A percentile compares a stretch with the other conserved stretches of the same genome.
Conservation (phyloP, 2,113 vertebrate genomes). For the Mesitornis unicolor region DNA sequence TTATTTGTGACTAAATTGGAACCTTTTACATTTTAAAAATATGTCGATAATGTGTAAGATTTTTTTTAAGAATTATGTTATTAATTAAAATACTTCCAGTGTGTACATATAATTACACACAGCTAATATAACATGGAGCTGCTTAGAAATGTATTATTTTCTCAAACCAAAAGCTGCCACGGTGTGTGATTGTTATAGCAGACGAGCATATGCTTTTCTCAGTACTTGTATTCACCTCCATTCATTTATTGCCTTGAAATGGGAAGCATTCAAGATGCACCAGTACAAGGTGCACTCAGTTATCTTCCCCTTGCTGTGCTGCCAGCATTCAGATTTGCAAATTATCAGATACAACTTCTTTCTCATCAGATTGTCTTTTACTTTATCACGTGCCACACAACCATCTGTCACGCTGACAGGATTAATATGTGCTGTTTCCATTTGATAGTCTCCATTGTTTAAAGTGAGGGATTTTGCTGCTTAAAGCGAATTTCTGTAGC, state of each 20-base stretch:
- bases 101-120: neutral
- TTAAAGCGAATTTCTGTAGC: constrained; percentile 19
- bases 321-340: constrained; percentile 59
- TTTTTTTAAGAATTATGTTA: neutral
- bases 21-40: neutral
- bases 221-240: neutral
- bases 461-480: constrained; percentile 40
- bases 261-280: constrained; percentile 50
- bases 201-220: neutral
- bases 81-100: neutral
- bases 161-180: neutral
- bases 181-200: neutral
- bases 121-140: neutral
- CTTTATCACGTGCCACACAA: constrained; percentile 51
- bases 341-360: constrained; percentile 55
- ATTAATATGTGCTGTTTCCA: constrained; percentile 57
- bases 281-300: constrained; percentile 18
- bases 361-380: constrained; percentile 46
- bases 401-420: constrained; percentile 65
- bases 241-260: neutral
- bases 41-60: neutral
- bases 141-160: neutral
- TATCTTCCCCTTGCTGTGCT: constrained; percentile 43
- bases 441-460: constrained; percentile 51
- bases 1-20: neutral